Evolutionary conservation across 2,797 vertebrate genomes (phyloP), one percentile per base, ranked within the genome.

Genomic region (Centropyge bicolor): DNA sequence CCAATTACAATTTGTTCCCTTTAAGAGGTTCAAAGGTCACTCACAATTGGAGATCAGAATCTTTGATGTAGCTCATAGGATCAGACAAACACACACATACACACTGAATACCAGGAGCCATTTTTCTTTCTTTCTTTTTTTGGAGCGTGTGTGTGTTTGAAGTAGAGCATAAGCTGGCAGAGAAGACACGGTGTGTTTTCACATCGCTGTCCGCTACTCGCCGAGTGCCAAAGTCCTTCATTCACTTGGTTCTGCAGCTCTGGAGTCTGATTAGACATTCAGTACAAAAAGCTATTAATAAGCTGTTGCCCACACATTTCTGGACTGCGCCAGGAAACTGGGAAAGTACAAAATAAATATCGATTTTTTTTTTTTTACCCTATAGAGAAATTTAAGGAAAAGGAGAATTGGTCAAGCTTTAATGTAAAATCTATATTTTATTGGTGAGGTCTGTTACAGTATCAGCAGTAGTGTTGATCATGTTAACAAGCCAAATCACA

Each of bases 191-290:
- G 27, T 35, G 60, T 83, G 60, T 82, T 80, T 68, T 60, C 20
- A 59, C 70, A 64, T 49, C 43, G 6, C 60, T 51, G 49, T 87
- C 79, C 55, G n/a, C n/a, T n/a, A n/a, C n/a, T n/a, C n/a, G 56
- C 72, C 2, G 11, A 52, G 76, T 90, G 86, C 91, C 84, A 88
- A 89, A 86, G 87, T 82, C 74, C 60, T 67, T 80, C 83, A 61
- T 64, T 83, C 75, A 24, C 48, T 65, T 36, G 19, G 69, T 67
- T 63, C 6, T 46, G 72, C 73, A 79, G 72, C 76, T 88, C 60
- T 54, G 40, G 46, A 70, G 66, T 49, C 76, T 55, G 41, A 72
- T 77, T 27, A 76, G 68, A 77, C 27, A 9, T 67, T 59, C 22
- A 74, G 43, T n/a, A 51, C 7, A 49, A 60, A 81, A 78, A 63